Base-by-base conservation (phyloP, 2,797 vertebrate species). In the Eulemur albifrons region DNA sequence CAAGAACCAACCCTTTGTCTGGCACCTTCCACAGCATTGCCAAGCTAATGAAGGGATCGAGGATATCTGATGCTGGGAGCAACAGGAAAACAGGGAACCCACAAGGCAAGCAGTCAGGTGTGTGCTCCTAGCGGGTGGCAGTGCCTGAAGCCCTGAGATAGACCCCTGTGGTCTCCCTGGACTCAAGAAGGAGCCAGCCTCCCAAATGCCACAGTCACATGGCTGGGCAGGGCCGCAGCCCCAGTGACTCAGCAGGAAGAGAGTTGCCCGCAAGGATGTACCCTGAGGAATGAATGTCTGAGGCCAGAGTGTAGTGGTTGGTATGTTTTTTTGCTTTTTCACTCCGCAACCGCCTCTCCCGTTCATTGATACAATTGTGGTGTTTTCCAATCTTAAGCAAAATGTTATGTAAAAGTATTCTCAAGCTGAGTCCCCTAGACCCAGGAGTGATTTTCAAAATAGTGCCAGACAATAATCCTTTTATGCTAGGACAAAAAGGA, bases 181-280 rank as follows among this genome's bases (percentile, higher is more conserved):
- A 45, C 82, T 90, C 40, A 11, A 79, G 43, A 93, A 76, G 57
- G 79, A 92, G 52, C 8, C 79, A 45, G 79, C 72, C 45, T 83
- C 65, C 63, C 10, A 54, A 23, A 18, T 4, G 73, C 40, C 59
- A 38, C 52, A 50, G 35, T n/a, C 59, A 15, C 1, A 4, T 1
- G 59, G 59, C 52, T 21, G 57, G 45, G 38, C 45, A 48, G 63
- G 38, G 88, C 76, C 38, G n/a, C 38, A 1, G 21, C 40, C 32
- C 73, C 38, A 4, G 67, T 89, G 96, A 97, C 85, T 94, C 95
- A 89, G 88, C 95, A 91, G 82, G 45, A 82, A 86, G 40, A 48
- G 48, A 21, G 63, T 21, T 79, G 32, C 73, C 21, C 14, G 40
- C 82, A 75, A 20, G 83, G 20, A 90, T 30, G 38, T 45, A 5